Conservation (phyloP, 1,140 invertebrate species). For the Aphelenchoides fujianensis region DNA sequence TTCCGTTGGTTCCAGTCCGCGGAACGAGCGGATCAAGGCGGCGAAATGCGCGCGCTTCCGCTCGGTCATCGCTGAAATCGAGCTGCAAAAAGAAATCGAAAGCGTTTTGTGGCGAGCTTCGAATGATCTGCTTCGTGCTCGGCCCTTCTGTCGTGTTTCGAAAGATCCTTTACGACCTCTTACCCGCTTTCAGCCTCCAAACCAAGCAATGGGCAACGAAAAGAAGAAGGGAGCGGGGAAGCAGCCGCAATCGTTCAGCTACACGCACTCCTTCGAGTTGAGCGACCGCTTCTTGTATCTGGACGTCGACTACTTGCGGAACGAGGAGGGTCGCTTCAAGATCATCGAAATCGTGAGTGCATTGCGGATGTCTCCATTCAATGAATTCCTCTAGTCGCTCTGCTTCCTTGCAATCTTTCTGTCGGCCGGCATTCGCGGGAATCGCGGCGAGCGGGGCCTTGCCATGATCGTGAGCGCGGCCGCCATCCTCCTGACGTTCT, state of each 20-base stretch:
- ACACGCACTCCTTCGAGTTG: slow-evolving; percentile 35
- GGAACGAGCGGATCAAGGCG: too few species aligned
- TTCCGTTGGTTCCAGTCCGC: too few species aligned
- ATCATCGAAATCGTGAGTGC: slow-evolving; percentile 38
- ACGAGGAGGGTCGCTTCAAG: slow-evolving; percentile 32
- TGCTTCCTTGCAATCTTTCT: slow-evolving; percentile 35
- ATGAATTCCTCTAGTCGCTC: too few species aligned
- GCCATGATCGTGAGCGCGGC: slow-evolving; percentile 30
- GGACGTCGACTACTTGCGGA: slow-evolving; percentile 33
- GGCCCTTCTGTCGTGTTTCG: too few species aligned
- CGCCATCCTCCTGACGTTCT: slow-evolving; percentile 29
- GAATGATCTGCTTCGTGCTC: too few species aligned
- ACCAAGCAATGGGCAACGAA: slow-evolving; percentile 6
- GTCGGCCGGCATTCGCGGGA: slow-evolving; percentile 18
- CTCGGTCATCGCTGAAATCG: too few species aligned
- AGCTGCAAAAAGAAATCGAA: too few species aligned
- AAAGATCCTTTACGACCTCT: too few species aligned
- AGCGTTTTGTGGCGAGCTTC: too few species aligned
- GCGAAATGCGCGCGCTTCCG: too few species aligned
- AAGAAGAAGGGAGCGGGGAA: not conserved
- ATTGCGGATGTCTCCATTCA: too few species aligned
- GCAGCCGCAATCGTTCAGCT: not conserved
- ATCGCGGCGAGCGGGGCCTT: slow-evolving; percentile 34
- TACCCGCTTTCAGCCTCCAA: too few species aligned
- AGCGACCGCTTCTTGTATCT: slow-evolving; percentile 32